Percentiles rank a stretch among this genome's conserved stretches.
These are phyloP conservation scores for Rhincodon typus DNA, from an alignment of 2,797 vertebrate genomes.

Conservation along the genomic window DNA sequence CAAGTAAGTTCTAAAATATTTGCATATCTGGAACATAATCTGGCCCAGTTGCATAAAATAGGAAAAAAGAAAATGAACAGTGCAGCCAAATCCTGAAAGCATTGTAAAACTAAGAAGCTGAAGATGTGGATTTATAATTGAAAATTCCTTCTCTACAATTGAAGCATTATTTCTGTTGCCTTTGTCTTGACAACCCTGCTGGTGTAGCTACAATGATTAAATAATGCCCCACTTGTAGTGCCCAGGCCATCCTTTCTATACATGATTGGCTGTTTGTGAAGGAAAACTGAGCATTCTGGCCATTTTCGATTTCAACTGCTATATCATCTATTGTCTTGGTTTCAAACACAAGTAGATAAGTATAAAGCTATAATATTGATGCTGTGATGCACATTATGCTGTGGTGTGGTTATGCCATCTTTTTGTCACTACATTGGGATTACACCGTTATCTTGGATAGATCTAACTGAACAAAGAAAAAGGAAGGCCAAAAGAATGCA, in stretches of 20 bases:
- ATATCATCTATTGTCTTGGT: neutral
- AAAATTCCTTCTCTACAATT: neutral
- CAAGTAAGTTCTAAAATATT: neutral
- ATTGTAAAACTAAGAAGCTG: neutral
- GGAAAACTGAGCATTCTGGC: neutral
- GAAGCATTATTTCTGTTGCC: neutral
- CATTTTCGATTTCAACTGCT: neutral
- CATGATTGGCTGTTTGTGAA: neutral
- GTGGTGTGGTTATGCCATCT: too few relatives aligned
- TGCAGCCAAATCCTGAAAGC: neutral
- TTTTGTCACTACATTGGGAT: too few relatives aligned
- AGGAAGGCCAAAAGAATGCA: too few relatives aligned
- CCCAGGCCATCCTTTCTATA: neutral
- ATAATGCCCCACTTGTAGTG: neutral
- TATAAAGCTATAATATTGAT: too few relatives aligned
- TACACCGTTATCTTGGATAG: too few relatives aligned
- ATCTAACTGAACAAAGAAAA: too few relatives aligned
- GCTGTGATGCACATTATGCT: too few relatives aligned
- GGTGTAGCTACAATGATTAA: neutral
- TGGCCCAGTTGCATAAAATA: neutral
- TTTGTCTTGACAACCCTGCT: neutral
- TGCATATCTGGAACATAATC: neutral
- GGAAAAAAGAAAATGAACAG: neutral
- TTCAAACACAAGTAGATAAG: too few relatives aligned
- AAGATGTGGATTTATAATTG: neutral